Evolutionary conservation across 2,113 vertebrate genomes (phyloP), one percentile per base, ranked within the genome.

Genomic region (Etheostoma cragini): DNA sequence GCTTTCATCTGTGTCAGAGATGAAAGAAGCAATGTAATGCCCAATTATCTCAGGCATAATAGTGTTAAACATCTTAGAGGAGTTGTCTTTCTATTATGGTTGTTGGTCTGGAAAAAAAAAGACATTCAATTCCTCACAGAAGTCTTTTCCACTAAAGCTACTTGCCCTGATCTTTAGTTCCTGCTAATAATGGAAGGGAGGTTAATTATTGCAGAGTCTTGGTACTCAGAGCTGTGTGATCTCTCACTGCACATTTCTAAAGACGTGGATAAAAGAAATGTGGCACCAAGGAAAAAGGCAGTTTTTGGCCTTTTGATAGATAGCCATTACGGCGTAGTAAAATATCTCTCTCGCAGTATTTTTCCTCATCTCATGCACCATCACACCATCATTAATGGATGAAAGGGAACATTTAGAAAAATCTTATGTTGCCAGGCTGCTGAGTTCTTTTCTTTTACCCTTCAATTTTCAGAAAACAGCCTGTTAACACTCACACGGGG

Each of bases 301-400:
- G 71, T 68, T 63, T 78, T 60, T 63, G 54, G 67, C 67, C 85
- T 85, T 85, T 87, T 84, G 87, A 88, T 91, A 83, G 86, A 78
- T 73, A 81, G 52, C 71, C 57, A 54, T 82, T 75, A 72, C 30
- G 1, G 17, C 49, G 4, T 78, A 75, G 60, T 77, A 30, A 82
- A 75, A 85, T 45, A 72, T 69, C 74, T 76, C n/a, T 30, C 64
- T 72, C 6, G 0, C 66, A n/a, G 35, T 72, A 45, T 65, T 77
- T 82, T 52, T 35, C 33, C 80, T 74, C 75, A 42, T 50, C 60
- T 65, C 65, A 46, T 53, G 80, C 72, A 30, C 52, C 74, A 73
- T 81, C 82, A 79, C 78, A 67, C 69, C 60, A 69, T 72, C 68
- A 80, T 83, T 63, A 66, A 75, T 46, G 35, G 68, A 85, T 66